Evolutionary conservation across 1,140 invertebrate species (phyloP), one percentile per base, ranked within the genome.

Genomic region (Macrobrachium rosenbergii): DNA sequence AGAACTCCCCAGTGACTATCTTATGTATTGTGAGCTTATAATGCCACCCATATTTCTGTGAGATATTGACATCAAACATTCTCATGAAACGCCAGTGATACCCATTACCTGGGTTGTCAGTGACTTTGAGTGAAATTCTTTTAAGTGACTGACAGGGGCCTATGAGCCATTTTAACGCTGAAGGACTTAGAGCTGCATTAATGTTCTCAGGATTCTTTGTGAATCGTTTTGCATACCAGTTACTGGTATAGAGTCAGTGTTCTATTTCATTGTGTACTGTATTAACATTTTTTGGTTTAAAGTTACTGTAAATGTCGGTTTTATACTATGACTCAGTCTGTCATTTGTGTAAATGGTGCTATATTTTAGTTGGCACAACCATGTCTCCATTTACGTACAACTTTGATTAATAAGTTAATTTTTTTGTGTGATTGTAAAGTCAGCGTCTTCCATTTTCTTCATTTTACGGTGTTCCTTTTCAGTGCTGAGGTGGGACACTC

Each of bases 171-270:
- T 69, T 87, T 87, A 82, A 81, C 85, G 85, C 85, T 87, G 85
- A 82, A 82, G 21, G 59, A 87, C 69, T 81, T 87, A 87, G 85
- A 87, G 85, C 85, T 87, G 85, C 85, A 87, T 87, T 87, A 81
- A 87, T 87, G 85, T 87, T 87, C 85, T 87, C 85, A 87, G 85
- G 85, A 87, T 87, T 87, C 85, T 87, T 87, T 81, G 85, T 87
- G 85, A 87, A 87, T 87, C 85, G 78, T 87, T 80, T 87, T 87
- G 85, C 78, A 87, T 87, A 87, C 85, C 85, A 82, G 23, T 82
- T 87, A 79, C 78, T 87, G 81, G 81, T 37, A 77, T 81, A 87
- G 85, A 87, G 85, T 87, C 85, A 87, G 85, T 87, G 85, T 87
- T 87, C 78, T 81, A 79, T 72, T 87, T 67, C 76, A 63, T 87